Evolutionary conservation across 2,888 invertebrate genomes (phyloP), one percentile per base, ranked within the genome.

Genomic region (Campoletis raptor): DNA sequence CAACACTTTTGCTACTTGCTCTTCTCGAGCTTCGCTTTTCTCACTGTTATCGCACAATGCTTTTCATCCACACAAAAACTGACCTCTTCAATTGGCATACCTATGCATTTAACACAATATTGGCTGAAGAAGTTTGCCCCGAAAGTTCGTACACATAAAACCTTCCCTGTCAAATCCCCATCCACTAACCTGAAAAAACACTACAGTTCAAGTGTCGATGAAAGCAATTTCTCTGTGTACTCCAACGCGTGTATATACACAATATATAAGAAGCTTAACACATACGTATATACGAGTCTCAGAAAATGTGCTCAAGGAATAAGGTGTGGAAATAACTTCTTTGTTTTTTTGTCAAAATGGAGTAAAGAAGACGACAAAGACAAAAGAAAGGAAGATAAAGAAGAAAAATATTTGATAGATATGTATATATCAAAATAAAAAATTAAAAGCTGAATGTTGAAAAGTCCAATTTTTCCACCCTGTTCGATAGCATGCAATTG

Each of bases 121-220:
- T 42, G 73, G 36, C 52, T 40, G 80, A 83, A 81, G 67, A 77
- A 81, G 67, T 64, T 57, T 76, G 45, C 81, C 83, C 72, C n/a
- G 6, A 57, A 81, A 81, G 21, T 86, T 73, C 66, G 37, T 45
- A 40, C n/a, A 24, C 76, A 48, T 21, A 42, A 30, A 61, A 0
- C 6, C 24, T 36, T 52, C 36, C 24, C 52, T 12, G 48, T n/a
- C 15, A 37, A 24, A 36, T 37, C 45, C 70, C 70, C 37, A 52
- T 57, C 83, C 61, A 81, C 57, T 83, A 42, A 40, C 48, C 66
- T 66, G 48, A 40, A 73, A 77, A 86, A 86, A 83, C 86, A 86
- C 83, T 81, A 48, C 36, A 70, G 45, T 52, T 83, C 54, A 73
- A 86, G 86, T 81, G 81, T 86, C 83, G 86, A 81, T 54, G 52